Evolutionary conservation across 23 tunicate genomes (phyloP).

Genomic region (Corella eumyota): DNA sequence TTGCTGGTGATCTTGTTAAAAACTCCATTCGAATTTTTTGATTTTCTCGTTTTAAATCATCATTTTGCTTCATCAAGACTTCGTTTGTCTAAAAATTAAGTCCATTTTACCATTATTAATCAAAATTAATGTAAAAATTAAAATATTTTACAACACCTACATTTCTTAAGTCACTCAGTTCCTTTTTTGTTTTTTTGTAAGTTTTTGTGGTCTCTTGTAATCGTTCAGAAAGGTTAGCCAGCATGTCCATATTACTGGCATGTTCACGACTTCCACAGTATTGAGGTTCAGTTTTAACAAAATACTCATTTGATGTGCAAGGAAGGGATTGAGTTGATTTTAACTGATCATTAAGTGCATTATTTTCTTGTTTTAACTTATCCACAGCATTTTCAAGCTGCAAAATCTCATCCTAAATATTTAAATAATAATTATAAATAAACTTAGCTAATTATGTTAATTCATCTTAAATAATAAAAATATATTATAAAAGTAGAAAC

Average conservation of each 20-base stretch:
- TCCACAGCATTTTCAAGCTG: conserved; percentile 34
- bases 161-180: conserved; percentile 19
- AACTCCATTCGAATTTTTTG: conserved; percentile 31
- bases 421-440: no score
- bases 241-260: conserved; percentile 22
- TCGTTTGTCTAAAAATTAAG: conserved; percentile 18
- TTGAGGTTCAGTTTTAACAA: no score
- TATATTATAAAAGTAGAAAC: neutral
- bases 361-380: conserved; percentile 20
- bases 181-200: conserved; percentile 33
- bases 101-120: neutral
- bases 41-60: conserved; percentile 50
- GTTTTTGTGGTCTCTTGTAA: conserved; percentile 62
- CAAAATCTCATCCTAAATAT: conserved; percentile 41
- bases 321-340: neutral
- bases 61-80: conserved; percentile 20
- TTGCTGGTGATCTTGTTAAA: conserved; percentile 51
- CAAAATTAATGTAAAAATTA: neutral
- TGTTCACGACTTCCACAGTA: conserved; percentile 15
- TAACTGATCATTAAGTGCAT: conserved; percentile 10
- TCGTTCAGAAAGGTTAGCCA: conserved; percentile 34
- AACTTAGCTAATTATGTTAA: no score
- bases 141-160: conserved; percentile 6
- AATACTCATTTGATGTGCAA: neutral
- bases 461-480: conserved; percentile 1